Conservation (phyloP, 2,113 vertebrate genomes). For the Proteles cristata region DNA sequence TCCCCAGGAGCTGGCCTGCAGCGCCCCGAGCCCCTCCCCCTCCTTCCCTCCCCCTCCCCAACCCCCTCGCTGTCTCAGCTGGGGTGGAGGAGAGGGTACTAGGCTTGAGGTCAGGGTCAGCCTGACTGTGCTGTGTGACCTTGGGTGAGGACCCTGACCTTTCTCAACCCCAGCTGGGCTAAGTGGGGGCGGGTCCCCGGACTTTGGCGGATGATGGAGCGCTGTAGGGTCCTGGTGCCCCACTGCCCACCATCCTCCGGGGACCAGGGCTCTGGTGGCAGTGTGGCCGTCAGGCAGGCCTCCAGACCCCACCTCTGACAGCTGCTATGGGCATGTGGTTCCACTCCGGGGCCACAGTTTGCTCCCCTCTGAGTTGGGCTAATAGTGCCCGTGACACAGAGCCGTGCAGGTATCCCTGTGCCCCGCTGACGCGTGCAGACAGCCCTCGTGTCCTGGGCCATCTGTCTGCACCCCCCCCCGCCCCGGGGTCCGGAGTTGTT, state of each 20-base stretch:
- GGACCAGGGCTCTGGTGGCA: neutral
- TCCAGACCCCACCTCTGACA: neutral
- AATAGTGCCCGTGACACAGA: accelerated
- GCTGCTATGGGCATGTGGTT: accelerated
- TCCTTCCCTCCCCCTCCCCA: no score
- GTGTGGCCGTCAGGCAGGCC: neutral
- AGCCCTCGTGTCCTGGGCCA: neutral
- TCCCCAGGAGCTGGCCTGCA: accelerated
- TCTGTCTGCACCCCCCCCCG: neutral
- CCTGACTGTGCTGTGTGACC: neutral
- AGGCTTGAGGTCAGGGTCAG: neutral
- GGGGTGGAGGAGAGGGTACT: neutral
- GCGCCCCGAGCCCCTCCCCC: neutral
- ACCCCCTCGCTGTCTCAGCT: neutral
- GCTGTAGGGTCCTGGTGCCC: neutral
- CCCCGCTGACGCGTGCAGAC: accelerated
- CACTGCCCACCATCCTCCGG: neutral
- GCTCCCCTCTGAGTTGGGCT: neutral
- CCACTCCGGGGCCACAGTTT: neutral
- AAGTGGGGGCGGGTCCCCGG: accelerated
- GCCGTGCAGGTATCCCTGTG: accelerated
- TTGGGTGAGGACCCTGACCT: neutral
- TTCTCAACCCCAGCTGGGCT: neutral
- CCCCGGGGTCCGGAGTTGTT: neutral
- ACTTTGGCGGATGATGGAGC: accelerated